Base-by-base conservation (phyloP, 1,140 invertebrate genomes). In the Panonychus citri region DNA sequence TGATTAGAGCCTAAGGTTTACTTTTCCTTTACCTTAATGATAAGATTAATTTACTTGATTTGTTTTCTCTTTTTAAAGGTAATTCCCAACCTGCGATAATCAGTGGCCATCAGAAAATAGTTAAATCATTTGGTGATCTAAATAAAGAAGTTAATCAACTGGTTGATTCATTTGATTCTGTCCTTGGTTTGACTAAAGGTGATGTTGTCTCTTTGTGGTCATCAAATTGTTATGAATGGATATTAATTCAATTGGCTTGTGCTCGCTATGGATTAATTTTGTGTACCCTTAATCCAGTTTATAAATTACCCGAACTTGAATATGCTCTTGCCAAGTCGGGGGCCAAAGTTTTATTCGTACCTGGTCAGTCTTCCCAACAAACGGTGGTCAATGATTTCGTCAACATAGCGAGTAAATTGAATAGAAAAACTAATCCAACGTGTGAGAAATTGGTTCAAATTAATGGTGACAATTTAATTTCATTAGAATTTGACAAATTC, bases 201-300 rank as follows among this genome's bases (percentile, higher is more conserved):
- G 60, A 61, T 55, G 57, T 56, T 15, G 54, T 60, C 10, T 58
- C 60, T 19, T 50, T 61, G 10, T 61, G 57, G 54, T 52, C 60
- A n/a, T 50, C 37, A 27, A 61, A 61, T 39, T 56, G 49, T 19
- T 61, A 61, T 28, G 50, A 55, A 34, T 59, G 54, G 57, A 27
- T 59, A 26, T 24, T 54, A n/a, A 53, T 60, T 15, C 60, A 60
- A 28, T 56, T 55, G 21, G 60, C 60, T 8, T 60, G 60, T 40
- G 26, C 59, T 46, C 24, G 46, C 4, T 8, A 56, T 26, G 60
- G 60, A 12, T 26, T 55, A 19, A 53, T 61, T 25, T 34, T 61
- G 4, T 55, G 49, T 46, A 58, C 60, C 3, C 24, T 61, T 26
- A 61, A 61, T 59, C 60, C 60, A 42, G 54, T 53, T 40, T 59